Percentiles rank a stretch among this genome's conserved stretches.
phyloP scores from a whole-genome alignment of 2,888 invertebrate genomes.

The Deilephila porcellus region DNA sequence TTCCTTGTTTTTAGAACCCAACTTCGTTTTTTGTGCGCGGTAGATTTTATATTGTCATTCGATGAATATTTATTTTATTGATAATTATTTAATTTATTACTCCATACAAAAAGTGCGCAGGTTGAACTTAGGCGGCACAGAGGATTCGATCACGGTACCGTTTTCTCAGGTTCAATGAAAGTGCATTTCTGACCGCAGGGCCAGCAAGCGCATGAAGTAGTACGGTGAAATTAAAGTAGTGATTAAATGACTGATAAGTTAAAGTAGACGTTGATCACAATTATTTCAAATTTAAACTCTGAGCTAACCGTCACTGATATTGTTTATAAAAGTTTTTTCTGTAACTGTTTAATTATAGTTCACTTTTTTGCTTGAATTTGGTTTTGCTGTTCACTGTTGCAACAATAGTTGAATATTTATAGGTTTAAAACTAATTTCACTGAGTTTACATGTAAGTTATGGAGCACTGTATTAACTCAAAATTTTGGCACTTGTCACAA shows the following conservation, averaged over 20 bases:
- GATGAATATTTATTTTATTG: neutral
- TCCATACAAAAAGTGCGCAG: too few relatives aligned
- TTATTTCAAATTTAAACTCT: neutral
- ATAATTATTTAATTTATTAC: too few relatives aligned
- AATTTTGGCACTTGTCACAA: too few relatives aligned
- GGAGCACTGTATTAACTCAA: too few relatives aligned
- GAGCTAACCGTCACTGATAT: neutral
- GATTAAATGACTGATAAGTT: neutral
- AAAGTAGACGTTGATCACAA: neutral
- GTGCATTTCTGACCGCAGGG: neutral
- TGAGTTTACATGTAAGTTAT: too few relatives aligned
- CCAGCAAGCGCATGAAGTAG: neutral
- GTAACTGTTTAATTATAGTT: too few relatives aligned
- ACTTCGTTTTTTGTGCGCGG: neutral
- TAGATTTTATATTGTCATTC: neutral
- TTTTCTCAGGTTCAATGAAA: neutral
- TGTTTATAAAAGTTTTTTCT: neutral
- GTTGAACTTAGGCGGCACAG: too few relatives aligned
- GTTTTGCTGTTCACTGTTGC: too few relatives aligned
- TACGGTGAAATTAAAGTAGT: neutral
- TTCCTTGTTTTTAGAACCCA: neutral
- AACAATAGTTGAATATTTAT: too few relatives aligned
- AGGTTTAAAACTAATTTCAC: too few relatives aligned
- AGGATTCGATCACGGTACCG: too few relatives aligned
- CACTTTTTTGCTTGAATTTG: too few relatives aligned